A percentile compares a stretch with the other conserved stretches of the same genome.
These are phyloP conservation scores for Dicentrarchus labrax DNA, from an alignment of 2,113 vertebrate genomes.

Conservation along the genomic window DNA sequence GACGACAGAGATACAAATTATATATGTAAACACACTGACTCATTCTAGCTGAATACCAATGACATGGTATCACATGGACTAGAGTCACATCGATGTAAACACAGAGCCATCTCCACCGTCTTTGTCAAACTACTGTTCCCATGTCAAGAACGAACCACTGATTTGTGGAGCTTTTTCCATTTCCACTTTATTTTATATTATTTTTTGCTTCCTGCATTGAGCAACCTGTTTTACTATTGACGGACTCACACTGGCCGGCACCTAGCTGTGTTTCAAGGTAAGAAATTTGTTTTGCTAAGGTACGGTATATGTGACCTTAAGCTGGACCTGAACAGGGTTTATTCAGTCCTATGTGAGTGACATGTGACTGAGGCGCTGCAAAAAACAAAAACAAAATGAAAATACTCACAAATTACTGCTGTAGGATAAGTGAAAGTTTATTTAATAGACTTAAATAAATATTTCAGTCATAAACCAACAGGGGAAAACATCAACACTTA, in stretches of 20 bases:
- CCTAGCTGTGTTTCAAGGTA: background rate
- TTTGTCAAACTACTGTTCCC: too few species aligned
- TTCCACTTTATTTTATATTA: too few species aligned
- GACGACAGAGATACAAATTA: too few species aligned
- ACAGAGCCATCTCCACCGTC: too few species aligned
- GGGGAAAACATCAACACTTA: background rate
- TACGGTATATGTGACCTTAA: background rate
- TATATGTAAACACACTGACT: too few species aligned
- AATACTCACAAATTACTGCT: background rate
- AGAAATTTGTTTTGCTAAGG: background rate
- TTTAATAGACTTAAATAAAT: conserved; percentile 23
- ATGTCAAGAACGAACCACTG: too few species aligned
- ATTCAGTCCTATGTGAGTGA: background rate
- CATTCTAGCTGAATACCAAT: too few species aligned
- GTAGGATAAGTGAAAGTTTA: conserved; percentile 8
- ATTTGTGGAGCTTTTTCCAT: too few species aligned
- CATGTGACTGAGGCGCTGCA: background rate
- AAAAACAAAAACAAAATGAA: background rate
- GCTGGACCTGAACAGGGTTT: background rate
- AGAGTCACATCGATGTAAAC: too few species aligned
- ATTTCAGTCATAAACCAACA: conserved; percentile 3
- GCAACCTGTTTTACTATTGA: background rate
- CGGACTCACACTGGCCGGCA: background rate
- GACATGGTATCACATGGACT: too few species aligned
- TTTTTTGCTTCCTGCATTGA: background rate